These are phyloP conservation scores for Agriopis aurantiaria DNA, from an alignment of 2,888 invertebrate genomes.

Conservation along the genomic window DNA sequence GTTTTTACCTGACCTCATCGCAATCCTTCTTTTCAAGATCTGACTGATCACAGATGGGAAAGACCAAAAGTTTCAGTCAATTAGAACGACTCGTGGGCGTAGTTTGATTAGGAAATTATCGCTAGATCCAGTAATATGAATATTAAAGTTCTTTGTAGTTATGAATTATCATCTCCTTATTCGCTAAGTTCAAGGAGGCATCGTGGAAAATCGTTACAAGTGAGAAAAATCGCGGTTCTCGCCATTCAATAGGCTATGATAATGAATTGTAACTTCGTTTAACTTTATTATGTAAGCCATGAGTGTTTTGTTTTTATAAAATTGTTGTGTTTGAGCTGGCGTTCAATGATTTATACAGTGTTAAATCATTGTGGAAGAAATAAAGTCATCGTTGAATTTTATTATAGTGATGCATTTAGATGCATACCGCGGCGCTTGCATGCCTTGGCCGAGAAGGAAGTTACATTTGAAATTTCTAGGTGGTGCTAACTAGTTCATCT, in stretches of 20 bases:
- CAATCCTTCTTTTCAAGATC: conserved; percentile 15
- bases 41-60: conserved; percentile 22
- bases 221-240: conserved; percentile 23
- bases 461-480: conserved; percentile 10
- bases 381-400: conserved; percentile 14
- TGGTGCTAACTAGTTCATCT: conserved; percentile 10
- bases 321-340: conserved; percentile 16
- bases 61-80: conserved; percentile 28
- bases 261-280: conserved; percentile 12
- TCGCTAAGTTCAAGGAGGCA: conserved; percentile 29
- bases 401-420: conserved; percentile 10
- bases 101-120: conserved; percentile 31
- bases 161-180: conserved; percentile 21
- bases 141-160: conserved; percentile 18
- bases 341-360: conserved; percentile 10
- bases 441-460: conserved; percentile 17
- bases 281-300: conserved; percentile 18
- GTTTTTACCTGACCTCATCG: conserved; percentile 4
- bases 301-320: conserved; percentile 21
- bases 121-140: conserved; percentile 12
- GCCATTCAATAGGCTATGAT: conserved; percentile 13
- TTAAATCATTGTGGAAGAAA: conserved; percentile 11
- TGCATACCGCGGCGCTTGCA: conserved; percentile 12
- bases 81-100: conserved; percentile 26
- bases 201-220: conserved; percentile 22